Conservation (phyloP, 23 tunicate genomes). For the Diplosoma virens region DNA sequence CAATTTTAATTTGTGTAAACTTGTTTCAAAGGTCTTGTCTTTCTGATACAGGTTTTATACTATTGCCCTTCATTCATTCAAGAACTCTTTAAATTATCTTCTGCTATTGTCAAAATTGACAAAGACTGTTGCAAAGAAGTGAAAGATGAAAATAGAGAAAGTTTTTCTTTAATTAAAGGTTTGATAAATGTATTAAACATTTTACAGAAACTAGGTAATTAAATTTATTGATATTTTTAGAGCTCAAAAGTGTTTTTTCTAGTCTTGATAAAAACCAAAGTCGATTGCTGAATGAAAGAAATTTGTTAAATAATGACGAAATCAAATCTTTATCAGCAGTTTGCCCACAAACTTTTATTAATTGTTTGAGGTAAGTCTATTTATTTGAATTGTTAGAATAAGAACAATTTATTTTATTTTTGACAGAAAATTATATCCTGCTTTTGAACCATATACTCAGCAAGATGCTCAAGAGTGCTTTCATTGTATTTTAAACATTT, state of each 20-base stretch:
- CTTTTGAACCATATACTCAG: slow-evolving; percentile 74
- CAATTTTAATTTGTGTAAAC: no score
- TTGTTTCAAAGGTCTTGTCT: no score
- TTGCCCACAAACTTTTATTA: slow-evolving; percentile 29
- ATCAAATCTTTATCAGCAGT: slow-evolving; percentile 19
- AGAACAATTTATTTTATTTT: neutral
- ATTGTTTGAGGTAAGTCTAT: slow-evolving; percentile 37
- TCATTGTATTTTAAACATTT: slow-evolving; percentile 47
- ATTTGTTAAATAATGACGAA: slow-evolving; percentile 6
- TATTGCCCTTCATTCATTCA: slow-evolving; percentile 46
- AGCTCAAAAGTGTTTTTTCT: slow-evolving; percentile 5
- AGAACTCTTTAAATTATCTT: neutral
- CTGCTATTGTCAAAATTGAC: neutral
- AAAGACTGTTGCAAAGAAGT: neutral
- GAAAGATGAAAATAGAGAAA: neutral
- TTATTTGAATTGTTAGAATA: no score
- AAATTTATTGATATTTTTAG: neutral
- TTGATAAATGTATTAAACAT: neutral
- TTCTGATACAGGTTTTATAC: slow-evolving; percentile 32
- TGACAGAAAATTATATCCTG: slow-evolving; percentile 44
- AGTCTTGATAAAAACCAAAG: slow-evolving; percentile 3
- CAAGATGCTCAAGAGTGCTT: slow-evolving; percentile 90
- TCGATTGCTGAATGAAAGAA: slow-evolving; percentile 1
- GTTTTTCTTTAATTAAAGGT: neutral
- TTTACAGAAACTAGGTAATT: neutral